Evolutionary conservation across 2,113 vertebrate species (phyloP), one percentile per base, ranked within the genome.

Genomic region (Pomatostomus ruficeps): DNA sequence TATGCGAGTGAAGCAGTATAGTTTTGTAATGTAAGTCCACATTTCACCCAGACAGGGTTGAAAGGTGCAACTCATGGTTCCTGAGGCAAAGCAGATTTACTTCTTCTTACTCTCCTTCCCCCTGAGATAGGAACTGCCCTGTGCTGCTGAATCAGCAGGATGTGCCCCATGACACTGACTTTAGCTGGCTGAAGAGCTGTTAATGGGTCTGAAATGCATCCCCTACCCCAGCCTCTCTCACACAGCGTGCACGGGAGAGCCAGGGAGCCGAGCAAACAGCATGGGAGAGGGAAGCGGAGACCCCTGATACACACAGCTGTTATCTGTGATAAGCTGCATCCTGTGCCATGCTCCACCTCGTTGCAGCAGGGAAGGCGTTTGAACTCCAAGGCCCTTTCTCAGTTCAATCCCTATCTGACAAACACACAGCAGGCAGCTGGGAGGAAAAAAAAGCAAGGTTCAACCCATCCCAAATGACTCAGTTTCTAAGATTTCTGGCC

Each of bases 401-500:
- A 55, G 43, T 85, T 83, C 78, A 83, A 3, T 43, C 67, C 24
- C 71, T 85, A 86, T 93, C 93, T 88, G 93, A 88, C 85, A 95
- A 93, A 96, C 91, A 94, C 81, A 85, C 94, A 93, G 95, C 77
- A 94, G 93, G 95, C 91, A 94, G 85, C 94, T 76, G 46, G 52
- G 63, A 81, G 4, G 7, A 38, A 62, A 51, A 35, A 54, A 66
- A 77, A 85, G 26, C 68, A 77, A 66, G 89, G 63, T 73, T 93
- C 31, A 55, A 54, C 88, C 73, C 77, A 87, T 68, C 62, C 84
- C 79, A 22, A 88, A 7, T 90, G 81, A 91, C 72, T 96, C 91
- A 76, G 82, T 80, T 90, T 80, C 89, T 71, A 51, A 90, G 85
- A 77, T 85, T 89, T 92, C 92, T 92, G 80, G 92, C 89, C 72